A percentile compares a stretch with the other conserved stretches of the same genome.
Conservation (phyloP, 2,888 invertebrate species). For the Drosophila setosimentum region DNA sequence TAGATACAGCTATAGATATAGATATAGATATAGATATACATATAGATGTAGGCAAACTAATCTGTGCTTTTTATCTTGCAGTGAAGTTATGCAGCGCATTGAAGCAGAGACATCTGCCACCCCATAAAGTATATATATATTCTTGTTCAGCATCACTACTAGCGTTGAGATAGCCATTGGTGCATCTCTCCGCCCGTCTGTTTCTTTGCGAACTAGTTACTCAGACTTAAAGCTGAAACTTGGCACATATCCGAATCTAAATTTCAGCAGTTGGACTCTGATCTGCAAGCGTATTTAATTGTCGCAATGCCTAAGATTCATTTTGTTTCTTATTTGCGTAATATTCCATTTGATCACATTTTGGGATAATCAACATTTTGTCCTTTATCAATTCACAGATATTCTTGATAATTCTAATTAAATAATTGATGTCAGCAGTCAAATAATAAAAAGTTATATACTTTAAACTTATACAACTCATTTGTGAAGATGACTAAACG, state of each 20-base stretch:
- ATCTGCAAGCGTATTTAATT: neutral
- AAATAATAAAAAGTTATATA: neutral
- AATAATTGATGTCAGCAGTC: neutral
- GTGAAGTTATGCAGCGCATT: neutral
- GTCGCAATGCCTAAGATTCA: too few relatives aligned
- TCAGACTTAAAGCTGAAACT: neutral
- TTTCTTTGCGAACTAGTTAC: neutral
- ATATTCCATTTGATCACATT: neutral
- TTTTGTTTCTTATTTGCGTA: neutral
- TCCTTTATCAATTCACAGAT: neutral
- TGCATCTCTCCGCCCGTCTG: neutral
- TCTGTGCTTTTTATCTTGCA: neutral
- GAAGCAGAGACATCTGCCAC: neutral
- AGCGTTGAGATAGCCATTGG: neutral
- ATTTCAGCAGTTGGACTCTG: neutral
- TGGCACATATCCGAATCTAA: neutral
- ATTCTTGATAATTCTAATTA: neutral
- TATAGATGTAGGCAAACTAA: neutral
- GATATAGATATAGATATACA: neutral
- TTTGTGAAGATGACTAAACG: neutral
- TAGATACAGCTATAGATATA: neutral
- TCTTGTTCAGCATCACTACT: neutral
- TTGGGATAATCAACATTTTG: neutral
- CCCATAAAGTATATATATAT: neutral
- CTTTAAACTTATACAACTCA: neutral